These are phyloP conservation scores for Epicampocera succincta DNA, from an alignment of 2,888 invertebrate species.

Conservation along the genomic window DNA sequence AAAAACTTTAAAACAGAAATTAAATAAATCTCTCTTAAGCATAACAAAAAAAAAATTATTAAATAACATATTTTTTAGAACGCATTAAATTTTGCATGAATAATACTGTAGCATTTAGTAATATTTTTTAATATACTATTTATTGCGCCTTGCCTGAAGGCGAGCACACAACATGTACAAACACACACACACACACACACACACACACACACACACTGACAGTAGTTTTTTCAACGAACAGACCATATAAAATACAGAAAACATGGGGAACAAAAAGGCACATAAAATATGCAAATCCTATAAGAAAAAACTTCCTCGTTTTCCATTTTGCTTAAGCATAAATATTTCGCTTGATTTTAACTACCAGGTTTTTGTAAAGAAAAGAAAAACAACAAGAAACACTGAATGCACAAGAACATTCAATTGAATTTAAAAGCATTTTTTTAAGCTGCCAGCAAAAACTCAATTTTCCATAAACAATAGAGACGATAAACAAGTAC, in stretches of 20 bases:
- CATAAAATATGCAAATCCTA: constrained; percentile 61
- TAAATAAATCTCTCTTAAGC: too few relatives aligned
- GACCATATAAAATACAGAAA: constrained; percentile 19
- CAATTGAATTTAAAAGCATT: constrained; percentile 30
- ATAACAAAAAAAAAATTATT: too few relatives aligned
- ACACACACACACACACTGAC: neutral
- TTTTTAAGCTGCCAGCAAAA: constrained; percentile 28
- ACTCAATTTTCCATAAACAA: constrained; percentile 6
- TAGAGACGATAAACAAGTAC: neutral
- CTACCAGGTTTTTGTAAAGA: too few relatives aligned
- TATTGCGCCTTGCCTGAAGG: too few relatives aligned
- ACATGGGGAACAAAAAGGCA: constrained; percentile 23
- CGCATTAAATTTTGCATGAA: too few relatives aligned
- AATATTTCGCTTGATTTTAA: neutral
- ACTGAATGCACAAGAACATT: constrained; percentile 31
- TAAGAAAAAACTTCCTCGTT: constrained; percentile 47
- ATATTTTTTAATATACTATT: too few relatives aligned
- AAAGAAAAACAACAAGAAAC: neutral
- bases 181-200: too few relatives aligned
- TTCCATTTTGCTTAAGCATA: constrained; percentile 10
- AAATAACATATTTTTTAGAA: too few relatives aligned
- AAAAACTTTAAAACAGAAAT: too few relatives aligned
- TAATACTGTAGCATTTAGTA: too few relatives aligned
- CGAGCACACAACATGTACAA: too few relatives aligned
- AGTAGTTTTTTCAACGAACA: constrained; percentile 11